Conservation (phyloP, 2,113 vertebrate genomes). For the Pluvialis apricaria region DNA sequence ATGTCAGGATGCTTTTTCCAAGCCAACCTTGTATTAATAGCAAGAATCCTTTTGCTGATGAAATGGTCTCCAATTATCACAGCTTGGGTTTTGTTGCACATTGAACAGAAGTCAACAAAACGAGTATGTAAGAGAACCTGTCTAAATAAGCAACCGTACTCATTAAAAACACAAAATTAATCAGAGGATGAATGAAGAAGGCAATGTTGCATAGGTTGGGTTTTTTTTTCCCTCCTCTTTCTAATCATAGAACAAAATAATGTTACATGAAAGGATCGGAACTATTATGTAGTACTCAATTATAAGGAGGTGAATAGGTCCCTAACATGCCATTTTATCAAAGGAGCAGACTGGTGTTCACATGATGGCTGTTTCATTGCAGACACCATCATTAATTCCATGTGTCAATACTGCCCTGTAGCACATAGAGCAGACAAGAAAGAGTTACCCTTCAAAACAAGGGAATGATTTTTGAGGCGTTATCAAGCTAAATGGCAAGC, state of each 20-base stretch:
- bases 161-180: slow-evolving; percentile 87
- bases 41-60: slow-evolving; percentile 84
- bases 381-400: slow-evolving; percentile 76
- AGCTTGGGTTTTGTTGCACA: slow-evolving; percentile 75
- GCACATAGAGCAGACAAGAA: slow-evolving; percentile 65
- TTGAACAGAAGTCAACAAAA: slow-evolving; percentile 84
- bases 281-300: slow-evolving; percentile 81
- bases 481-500: slow-evolving; percentile 77
- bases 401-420: slow-evolving; percentile 70
- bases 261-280: slow-evolving; percentile 75
- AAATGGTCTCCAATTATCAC: slow-evolving; percentile 85
- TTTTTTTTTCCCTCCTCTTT: slow-evolving; percentile 70
- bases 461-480: slow-evolving; percentile 70
- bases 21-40: slow-evolving; percentile 87
- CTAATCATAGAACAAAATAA: slow-evolving; percentile 79
- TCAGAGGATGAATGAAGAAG: slow-evolving; percentile 86
- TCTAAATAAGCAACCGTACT: slow-evolving; percentile 73
- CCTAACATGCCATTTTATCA: slow-evolving; percentile 71
- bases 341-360: slow-evolving; percentile 74
- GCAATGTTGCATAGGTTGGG: slow-evolving; percentile 37
- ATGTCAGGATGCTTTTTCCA: slow-evolving; percentile 81
- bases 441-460: slow-evolving; percentile 74
- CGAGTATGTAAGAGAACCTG: slow-evolving; percentile 71
- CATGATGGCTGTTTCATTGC: slow-evolving; percentile 76
- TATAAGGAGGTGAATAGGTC: slow-evolving; percentile 81